phyloP scores from a whole-genome alignment of 2,888 invertebrate species.

The Diarsia dahlii region DNA sequence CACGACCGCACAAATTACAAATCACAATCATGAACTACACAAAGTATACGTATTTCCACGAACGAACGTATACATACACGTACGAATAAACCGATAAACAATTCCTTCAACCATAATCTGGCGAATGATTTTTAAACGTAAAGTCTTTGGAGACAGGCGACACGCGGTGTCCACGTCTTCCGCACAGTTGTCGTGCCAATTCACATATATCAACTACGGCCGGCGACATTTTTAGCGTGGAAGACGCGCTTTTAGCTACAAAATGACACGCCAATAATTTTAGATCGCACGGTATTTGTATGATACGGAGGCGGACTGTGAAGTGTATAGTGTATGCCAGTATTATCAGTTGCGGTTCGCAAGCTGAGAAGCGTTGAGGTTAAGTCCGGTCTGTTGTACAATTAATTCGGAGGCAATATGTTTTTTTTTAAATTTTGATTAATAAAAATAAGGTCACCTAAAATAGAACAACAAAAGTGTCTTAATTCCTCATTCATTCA shows the following conservation, averaged over 20 bases:
- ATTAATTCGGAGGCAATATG: not conserved
- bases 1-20: not conserved
- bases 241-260: conserved; percentile 72
- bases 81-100: conserved; percentile 36
- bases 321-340: conserved; percentile 47
- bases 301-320: conserved; percentile 44
- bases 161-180: conserved; percentile 56
- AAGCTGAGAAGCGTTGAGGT: conserved; percentile 39
- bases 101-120: conserved; percentile 19
- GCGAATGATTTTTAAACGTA: conserved; percentile 29
- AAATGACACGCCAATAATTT: conserved; percentile 73
- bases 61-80: not conserved
- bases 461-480: not conserved
- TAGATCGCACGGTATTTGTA: conserved; percentile 66
- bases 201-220: conserved; percentile 80
- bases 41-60: not conserved
- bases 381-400: not conserved
- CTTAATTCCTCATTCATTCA: not conserved
- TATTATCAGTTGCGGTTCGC: conserved; percentile 68
- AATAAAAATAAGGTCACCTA: not conserved
- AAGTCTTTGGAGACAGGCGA: conserved; percentile 29
- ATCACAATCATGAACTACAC: not conserved
- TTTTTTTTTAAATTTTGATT: not conserved
- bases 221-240: conserved; percentile 81
- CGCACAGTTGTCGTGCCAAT: conserved; percentile 72